phyloP scores from a whole-genome alignment of 2,888 invertebrate genomes.

The Exephanes ischioxanthus region DNA sequence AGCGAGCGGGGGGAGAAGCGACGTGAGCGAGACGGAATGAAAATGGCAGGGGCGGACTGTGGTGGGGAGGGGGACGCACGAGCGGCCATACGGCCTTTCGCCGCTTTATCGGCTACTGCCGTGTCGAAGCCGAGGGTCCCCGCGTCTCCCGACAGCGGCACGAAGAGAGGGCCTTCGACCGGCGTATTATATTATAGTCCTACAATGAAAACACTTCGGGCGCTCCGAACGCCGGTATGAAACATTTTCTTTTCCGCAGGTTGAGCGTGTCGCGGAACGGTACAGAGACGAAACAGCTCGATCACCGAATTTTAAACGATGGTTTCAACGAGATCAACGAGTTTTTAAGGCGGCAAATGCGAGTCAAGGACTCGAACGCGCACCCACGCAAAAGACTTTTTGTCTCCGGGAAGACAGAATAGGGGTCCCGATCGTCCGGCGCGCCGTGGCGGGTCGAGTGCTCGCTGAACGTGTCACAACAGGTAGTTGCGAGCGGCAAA shows the following conservation, averaged over 20 bases:
- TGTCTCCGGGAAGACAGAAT: background rate
- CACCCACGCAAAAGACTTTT: constrained; percentile 33
- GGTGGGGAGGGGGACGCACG: constrained; percentile 63
- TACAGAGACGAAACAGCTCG: too few relatives aligned
- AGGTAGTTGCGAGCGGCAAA: constrained; percentile 80
- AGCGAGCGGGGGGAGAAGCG: constrained; percentile 56
- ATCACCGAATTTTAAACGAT: background rate
- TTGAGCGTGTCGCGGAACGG: too few relatives aligned
- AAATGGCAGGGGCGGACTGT: constrained; percentile 25
- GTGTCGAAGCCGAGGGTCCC: constrained; percentile 62
- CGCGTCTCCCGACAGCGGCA: constrained; percentile 41
- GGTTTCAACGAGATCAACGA: too few relatives aligned
- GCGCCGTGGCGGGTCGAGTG: constrained; percentile 70
- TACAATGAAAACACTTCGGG: constrained; percentile 36
- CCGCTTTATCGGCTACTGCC: constrained; percentile 65
- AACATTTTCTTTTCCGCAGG: background rate
- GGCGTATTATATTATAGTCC: constrained; percentile 16
- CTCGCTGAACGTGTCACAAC: constrained; percentile 81
- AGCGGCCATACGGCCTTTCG: constrained; percentile 74
- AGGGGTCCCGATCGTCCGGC: constrained; percentile 55
- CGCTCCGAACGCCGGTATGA: background rate
- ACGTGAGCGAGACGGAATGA: constrained; percentile 53
- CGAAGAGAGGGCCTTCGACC: constrained; percentile 50
- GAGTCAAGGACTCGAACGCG: constrained; percentile 27
- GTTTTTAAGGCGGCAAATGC: background rate